phyloP scores from a whole-genome alignment of 2,797 vertebrate genomes.

The Danio choprae region DNA sequence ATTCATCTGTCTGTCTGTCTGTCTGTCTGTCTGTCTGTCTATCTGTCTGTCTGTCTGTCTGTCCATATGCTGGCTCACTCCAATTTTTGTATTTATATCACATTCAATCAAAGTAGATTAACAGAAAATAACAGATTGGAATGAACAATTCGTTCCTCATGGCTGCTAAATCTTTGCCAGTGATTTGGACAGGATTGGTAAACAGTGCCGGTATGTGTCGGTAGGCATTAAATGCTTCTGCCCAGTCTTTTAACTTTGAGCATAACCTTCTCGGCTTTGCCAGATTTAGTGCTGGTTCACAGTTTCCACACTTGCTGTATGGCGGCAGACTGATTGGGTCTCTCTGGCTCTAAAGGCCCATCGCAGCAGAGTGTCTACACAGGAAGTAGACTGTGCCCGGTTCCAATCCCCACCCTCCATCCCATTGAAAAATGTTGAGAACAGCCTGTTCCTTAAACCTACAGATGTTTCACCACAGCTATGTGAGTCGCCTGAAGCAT shows the following conservation, averaged over 20 bases:
- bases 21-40: too few species aligned
- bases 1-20: too few species aligned
- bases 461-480: slow-evolving; percentile 53
- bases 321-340: slow-evolving; percentile 41
- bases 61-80: too few species aligned
- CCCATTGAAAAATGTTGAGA: slow-evolving; percentile 16
- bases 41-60: too few species aligned
- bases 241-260: slow-evolving; percentile 35
- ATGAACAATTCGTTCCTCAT: not conserved
- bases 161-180: not conserved
- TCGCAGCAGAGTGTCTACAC: slow-evolving; percentile 32
- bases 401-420: not conserved
- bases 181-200: not conserved
- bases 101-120: too few species aligned
- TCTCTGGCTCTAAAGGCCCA: slow-evolving; percentile 54
- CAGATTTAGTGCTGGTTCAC: slow-evolving; percentile 48
- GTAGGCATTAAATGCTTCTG: not conserved
- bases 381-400: slow-evolving; percentile 40
- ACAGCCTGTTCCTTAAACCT: slow-evolving; percentile 48
- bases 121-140: too few species aligned
- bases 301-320: slow-evolving; percentile 43
- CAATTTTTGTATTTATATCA: too few species aligned
- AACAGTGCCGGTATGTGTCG: not conserved
- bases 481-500: slow-evolving; percentile 38
- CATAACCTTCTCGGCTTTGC: slow-evolving; percentile 40